Conservation (phyloP, 2,113 vertebrate species). For the Pachycephala philippinensis region DNA sequence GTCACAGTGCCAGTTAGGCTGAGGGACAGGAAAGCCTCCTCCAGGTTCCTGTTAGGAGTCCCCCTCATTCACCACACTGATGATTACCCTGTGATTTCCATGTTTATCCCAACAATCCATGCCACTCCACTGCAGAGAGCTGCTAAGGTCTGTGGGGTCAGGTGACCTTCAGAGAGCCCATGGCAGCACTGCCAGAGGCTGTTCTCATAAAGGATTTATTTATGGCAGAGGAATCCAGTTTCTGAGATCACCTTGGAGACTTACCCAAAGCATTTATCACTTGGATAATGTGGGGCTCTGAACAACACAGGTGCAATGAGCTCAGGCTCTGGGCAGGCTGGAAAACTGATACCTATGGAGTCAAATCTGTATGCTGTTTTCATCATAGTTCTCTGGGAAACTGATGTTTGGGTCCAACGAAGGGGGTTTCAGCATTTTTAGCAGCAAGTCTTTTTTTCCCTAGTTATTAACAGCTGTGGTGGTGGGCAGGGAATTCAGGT, state of each 20-base stretch:
- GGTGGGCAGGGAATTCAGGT: not conserved
- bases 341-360: not conserved
- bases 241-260: not conserved
- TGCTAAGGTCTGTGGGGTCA: not conserved
- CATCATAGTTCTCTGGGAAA: not conserved
- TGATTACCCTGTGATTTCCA: not conserved
- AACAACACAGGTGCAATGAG: not conserved
- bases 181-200: not conserved
- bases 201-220: not conserved
- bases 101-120: not conserved
- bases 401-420: not conserved
- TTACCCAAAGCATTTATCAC: not conserved
- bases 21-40: not conserved
- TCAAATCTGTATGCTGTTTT: not conserved
- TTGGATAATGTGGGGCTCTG: accelerated
- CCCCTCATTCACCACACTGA: accelerated
- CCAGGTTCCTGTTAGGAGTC: not conserved
- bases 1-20: not conserved
- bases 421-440: not conserved
- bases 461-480: not conserved
- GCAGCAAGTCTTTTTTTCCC: not conserved
- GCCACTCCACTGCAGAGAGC: not conserved
- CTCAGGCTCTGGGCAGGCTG: not conserved
- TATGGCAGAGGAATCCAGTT: not conserved
- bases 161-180: not conserved